These are phyloP conservation scores for Epinotia brunnichana DNA, from an alignment of 2,888 invertebrate species.

Conservation along the genomic window DNA sequence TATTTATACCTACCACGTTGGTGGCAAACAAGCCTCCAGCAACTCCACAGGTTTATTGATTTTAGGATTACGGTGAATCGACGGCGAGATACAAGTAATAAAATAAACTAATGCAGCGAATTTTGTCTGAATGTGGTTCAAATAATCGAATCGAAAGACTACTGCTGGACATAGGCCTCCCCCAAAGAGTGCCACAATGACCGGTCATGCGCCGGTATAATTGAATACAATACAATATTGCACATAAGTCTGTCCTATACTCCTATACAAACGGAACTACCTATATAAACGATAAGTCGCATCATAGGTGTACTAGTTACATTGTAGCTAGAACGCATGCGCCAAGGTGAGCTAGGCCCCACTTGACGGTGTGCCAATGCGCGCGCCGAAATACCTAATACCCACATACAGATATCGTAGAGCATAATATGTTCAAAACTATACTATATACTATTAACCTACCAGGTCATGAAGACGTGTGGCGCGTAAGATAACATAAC, in stretches of 20 bases:
- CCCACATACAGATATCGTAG: conserved; percentile 47
- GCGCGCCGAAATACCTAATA: conserved; percentile 62
- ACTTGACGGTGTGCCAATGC: conserved; percentile 74
- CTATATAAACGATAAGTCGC: not conserved
- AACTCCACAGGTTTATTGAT: no score
- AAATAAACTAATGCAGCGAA: no score
- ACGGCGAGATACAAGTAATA: no score
- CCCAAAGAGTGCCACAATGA: no score
- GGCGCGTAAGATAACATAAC: not conserved
- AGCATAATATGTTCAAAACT: not conserved
- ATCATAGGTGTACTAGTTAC: conserved; percentile 19
- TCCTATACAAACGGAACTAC: not conserved
- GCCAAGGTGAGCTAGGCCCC: conserved; percentile 73
- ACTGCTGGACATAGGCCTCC: no score
- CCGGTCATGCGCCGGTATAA: no score
- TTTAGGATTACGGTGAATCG: no score
- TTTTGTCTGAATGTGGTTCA: not conserved
- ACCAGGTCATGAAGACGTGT: not conserved
- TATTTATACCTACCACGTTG: no score
- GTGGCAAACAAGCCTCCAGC: no score
- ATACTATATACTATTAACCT: not conserved
- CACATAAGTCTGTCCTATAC: not conserved
- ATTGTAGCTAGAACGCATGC: conserved; percentile 46
- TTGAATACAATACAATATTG: not conserved
- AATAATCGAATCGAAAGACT: no score